Base-by-base conservation (phyloP, 2,113 vertebrate genomes). In the Poicephalus meyeri region DNA sequence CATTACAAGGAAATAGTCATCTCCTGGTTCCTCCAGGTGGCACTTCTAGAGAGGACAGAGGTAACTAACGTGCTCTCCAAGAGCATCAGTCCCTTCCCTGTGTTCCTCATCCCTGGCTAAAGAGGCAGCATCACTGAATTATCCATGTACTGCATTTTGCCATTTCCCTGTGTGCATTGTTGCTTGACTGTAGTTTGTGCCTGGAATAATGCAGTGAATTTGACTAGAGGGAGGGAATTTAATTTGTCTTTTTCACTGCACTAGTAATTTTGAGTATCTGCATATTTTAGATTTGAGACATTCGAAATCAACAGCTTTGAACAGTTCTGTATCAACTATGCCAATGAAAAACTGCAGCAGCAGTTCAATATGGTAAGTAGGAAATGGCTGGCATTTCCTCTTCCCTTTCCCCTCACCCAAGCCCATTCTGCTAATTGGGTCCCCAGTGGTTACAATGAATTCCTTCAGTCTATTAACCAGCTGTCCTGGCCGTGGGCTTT, bases 251-350 rank as follows among this genome's bases (percentile, higher is more conserved):
- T 86, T 86, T 12, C 39, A 53, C 46, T 86, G 55, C 72, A 46
- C 15, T 83, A 88, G 39, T 89, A 84, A 87, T 93, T 92, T 89
- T 91, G 61, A 70, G 19, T 95, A 78, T 97, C 74, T 97, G 94
- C 77, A 26, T 95, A 70, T 97, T 95, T 46, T 95, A 99, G 99
- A 95, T 99, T 99, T 98, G 99, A 99, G 97, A 99, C 99, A 10
- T 99, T 99, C 64, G 99, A 99, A 97, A 99, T 99, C 97, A 99
- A 99, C 98, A 99, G 99, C 97, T 99, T 99, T 97, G 99, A 99
- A 96, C 99, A 99, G 95, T 99, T 99, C 97, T 99, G 99, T 93
- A 99, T 99, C 97, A 99, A 99, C 98, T 99, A 99, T 60, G 99
- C 99, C 92, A 99, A 99, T 15, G 99, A 99, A 97, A 99, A 99